Evolutionary conservation across 2,888 invertebrate genomes (phyloP), one percentile per base, ranked within the genome.

Genomic region (Amblyjoppa fuscipennis): DNA sequence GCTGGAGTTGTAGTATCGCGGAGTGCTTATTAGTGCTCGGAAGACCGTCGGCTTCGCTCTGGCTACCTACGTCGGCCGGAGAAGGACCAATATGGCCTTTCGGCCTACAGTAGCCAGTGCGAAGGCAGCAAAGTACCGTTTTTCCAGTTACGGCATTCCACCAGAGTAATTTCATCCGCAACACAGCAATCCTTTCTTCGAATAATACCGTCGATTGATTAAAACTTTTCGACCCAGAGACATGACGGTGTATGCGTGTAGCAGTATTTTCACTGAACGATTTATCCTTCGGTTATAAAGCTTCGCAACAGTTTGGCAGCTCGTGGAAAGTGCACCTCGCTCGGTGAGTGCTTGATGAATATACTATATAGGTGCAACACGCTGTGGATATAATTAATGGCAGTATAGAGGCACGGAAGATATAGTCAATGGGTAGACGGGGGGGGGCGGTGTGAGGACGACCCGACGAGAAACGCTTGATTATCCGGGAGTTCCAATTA

Each of bases 401-500:
- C 28, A 51, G 56, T n/a, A 7, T 56, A n/a, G 25, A 34, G 25
- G 73, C n/a, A 56, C n/a, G 9, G 51, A n/a, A 45, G 49, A 25
- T 34, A 34, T 1, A 7, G 61, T 16, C 61, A 16, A 34, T 64
- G 34, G 34, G 16, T n/a, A 28, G 51, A 20, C 20, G 53, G 20
- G 34, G 31, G 69, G 16, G 61, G 45, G 6, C n/a, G 31, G 61
- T n/a, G 64, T 16, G 70, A 53, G 71, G 71, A 82, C 53, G 73
- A 73, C 73, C 51, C 74, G 53, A 69, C 68, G 74, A 74, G 78
- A 31, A 78, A 74, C 78, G 51, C 73, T 78, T 69, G 78, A 74
- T 83, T 83, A 78, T 74, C 83, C 78, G 78, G 74, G 68, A 83
- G 78, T 69, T 83, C 69, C 83, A 83, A 83, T 83, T 83, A 83